A percentile compares a stretch with the other conserved stretches of the same genome.
Evolutionary conservation across 2,797 vertebrate species (phyloP).

Genomic region (Alcedo atthis): DNA sequence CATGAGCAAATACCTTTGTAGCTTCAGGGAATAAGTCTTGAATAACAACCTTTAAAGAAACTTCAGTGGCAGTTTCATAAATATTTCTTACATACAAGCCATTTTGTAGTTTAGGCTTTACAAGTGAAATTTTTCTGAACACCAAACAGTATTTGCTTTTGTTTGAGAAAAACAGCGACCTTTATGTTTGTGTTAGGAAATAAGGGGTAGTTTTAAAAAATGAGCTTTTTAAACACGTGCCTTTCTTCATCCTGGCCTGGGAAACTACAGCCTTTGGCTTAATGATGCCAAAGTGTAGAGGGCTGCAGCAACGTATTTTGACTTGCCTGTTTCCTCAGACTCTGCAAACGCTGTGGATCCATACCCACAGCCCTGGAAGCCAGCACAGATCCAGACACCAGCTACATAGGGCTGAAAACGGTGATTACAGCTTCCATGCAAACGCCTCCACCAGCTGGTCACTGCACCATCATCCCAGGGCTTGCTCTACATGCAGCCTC

Average conservation of each 20-base stretch:
- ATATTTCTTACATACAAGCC: background rate
- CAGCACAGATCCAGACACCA: background rate
- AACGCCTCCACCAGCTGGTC: background rate
- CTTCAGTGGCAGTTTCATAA: background rate
- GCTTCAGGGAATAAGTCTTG: conserved; percentile 26
- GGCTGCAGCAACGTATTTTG: background rate
- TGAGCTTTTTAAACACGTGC: rapidly evolving
- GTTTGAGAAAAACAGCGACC: background rate
- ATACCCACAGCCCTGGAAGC: background rate
- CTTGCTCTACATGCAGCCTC: background rate
- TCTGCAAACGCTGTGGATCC: background rate
- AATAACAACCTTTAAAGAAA: conserved; percentile 11
- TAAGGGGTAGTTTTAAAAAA: background rate
- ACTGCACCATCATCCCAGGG: background rate
- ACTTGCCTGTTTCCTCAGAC: background rate
- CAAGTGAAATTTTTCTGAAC: background rate
- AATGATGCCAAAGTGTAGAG: background rate
- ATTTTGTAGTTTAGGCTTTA: background rate
- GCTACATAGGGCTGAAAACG: rapidly evolving
- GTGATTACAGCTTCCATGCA: background rate
- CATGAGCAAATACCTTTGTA: conserved; percentile 28
- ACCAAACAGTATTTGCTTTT: background rate
- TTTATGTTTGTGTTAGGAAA: background rate
- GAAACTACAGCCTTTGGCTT: background rate
- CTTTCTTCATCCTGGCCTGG: background rate